Evolutionary conservation across 2,113 vertebrate species (phyloP).

Genomic region (Nibea albiflora): DNA sequence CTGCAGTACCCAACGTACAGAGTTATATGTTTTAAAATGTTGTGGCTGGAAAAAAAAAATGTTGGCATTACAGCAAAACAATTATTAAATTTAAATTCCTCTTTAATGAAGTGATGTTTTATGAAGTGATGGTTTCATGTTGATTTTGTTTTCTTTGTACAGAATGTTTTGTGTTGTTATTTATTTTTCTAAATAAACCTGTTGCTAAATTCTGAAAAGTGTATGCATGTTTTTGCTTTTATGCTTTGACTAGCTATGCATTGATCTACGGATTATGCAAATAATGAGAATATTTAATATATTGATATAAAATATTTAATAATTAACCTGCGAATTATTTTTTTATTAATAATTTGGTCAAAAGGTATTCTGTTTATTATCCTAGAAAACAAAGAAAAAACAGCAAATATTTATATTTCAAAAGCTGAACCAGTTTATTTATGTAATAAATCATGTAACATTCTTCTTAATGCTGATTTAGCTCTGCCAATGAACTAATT

Average conservation of each 20-base stretch:
- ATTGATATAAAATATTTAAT: no score
- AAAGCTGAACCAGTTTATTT: background rate
- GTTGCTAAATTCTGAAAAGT: constrained; percentile 18
- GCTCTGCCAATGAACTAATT: background rate
- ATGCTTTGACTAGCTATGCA: background rate
- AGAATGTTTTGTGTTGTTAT: constrained; percentile 74
- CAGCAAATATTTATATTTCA: background rate
- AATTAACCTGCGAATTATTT: no score
- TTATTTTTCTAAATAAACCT: constrained; percentile 81
- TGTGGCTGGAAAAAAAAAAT: background rate
- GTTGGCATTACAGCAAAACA: constrained; percentile 17
- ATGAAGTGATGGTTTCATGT: constrained; percentile 58
- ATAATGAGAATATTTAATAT: background rate
- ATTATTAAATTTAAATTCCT: constrained; percentile 29
- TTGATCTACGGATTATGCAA: background rate
- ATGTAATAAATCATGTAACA: background rate
- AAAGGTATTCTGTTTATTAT: no score
- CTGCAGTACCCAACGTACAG: constrained; percentile 42
- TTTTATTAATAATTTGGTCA: background rate
- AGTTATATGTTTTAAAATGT: background rate
- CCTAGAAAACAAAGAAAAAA: background rate
- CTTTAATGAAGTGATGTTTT: constrained; percentile 56
- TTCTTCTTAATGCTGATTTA: background rate
- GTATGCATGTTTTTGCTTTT: background rate
- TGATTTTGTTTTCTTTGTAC: constrained; percentile 70